Evolutionary conservation across 2,888 invertebrate species (phyloP).

Genomic region (Meandrusa payeni): DNA sequence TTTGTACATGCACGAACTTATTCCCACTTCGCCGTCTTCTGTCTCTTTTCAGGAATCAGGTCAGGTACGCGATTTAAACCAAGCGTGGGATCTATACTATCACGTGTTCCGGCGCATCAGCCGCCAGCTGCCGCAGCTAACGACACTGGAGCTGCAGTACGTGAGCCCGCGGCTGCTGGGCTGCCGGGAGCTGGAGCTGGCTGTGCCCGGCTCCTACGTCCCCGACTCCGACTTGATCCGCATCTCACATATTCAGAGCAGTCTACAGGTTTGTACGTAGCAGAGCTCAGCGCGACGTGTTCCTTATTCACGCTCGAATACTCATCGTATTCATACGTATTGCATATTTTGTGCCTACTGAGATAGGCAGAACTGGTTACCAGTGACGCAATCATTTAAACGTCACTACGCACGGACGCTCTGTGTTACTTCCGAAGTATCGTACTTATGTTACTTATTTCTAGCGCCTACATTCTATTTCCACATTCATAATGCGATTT

Average conservation of each 20-base stretch:
- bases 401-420: too few species aligned
- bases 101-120: slow-evolving; percentile 98
- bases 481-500: too few species aligned
- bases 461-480: too few species aligned
- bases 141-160: slow-evolving; percentile 95
- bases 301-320: too few species aligned
- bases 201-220: slow-evolving; percentile 98
- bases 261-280: slow-evolving; percentile 86
- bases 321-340: background rate
- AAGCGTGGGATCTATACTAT: slow-evolving; percentile 99
- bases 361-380: too few species aligned
- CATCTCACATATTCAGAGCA: slow-evolving; percentile 94
- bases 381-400: too few species aligned
- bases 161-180: slow-evolving; percentile 95
- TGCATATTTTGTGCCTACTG: too few species aligned
- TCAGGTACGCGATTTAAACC: slow-evolving; percentile 94
- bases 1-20: too few species aligned
- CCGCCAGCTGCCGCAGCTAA: slow-evolving; percentile 94
- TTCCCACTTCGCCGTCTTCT: too few species aligned
- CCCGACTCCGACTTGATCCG: slow-evolving; percentile 94
- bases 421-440: too few species aligned
- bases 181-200: slow-evolving; percentile 95
- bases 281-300: too few species aligned
- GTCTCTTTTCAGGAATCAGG: slow-evolving; percentile 86
- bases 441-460: too few species aligned